Base-by-base conservation (phyloP, 2,797 vertebrate genomes). In the Danio aesculapii region DNA sequence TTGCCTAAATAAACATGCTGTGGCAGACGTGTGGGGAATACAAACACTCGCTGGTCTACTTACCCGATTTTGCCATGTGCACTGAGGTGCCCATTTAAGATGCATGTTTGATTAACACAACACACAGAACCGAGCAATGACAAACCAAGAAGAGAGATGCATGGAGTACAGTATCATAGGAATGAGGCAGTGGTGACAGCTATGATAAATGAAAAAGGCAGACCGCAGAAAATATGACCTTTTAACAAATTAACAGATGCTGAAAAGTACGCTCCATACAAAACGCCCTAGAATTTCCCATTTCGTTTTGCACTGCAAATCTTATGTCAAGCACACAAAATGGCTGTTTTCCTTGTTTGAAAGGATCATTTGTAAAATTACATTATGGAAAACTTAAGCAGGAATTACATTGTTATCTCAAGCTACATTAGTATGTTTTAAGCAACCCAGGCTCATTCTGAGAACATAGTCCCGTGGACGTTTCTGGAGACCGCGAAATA, bases 51-150 rank as follows among this genome's bases (percentile, higher is more conserved):
- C 77, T 80, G 85, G 87, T 87, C 88, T 94, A 95, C 94, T 95
- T 92, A 95, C 94, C 94, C 94, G 77, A 93, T 90, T 93, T 95
- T 95, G 89, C 92, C 88, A 91, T 94, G 94, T 92, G 92, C 91
- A 93, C 94, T 95, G 94, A 93, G 91, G 86, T 77, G 93, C 92
- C 93, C 89, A 90, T 89, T 88, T 88, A 87, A 89, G 89, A 89
- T 89, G 89, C 89, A 90, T 90, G 88, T 89, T 92, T 93, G 94
- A 92, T 92, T 93, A 94, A 93, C 92, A 95, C 89, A 95, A 95
- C 94, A 95, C 92, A 95, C 91, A 95, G 88, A 94, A 91, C 91
- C 90, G 92, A 92, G 92, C 90, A 92, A 92, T 93, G 88, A 90
- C 88, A 90, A 90, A 90, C 88, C 88, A 88, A 87, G 87, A 90